Evolutionary conservation across 2,113 vertebrate genomes (phyloP).

Genomic region (Camarhynchus parvulus): DNA sequence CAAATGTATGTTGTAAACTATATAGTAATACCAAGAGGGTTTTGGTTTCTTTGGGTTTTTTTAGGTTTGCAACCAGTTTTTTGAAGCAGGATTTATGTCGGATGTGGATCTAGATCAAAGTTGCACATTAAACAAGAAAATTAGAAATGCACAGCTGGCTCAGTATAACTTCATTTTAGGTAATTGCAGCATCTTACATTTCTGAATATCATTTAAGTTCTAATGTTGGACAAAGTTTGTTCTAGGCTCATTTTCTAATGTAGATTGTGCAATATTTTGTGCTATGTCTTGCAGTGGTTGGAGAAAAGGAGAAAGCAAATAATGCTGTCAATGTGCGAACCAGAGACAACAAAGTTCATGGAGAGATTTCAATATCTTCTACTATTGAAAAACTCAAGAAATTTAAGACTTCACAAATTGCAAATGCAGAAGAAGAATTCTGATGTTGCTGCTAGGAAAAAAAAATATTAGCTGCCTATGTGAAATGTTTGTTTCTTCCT

Average conservation of each 20-base stretch:
- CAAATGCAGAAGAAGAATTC: conserved; percentile 89
- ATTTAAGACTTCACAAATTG: conserved; percentile 78
- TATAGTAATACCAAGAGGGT: neutral
- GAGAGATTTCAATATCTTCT: conserved; percentile 81
- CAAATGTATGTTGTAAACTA: neutral
- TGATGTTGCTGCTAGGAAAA: conserved; percentile 55
- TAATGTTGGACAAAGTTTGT: neutral
- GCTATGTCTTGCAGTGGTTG: conserved; percentile 84
- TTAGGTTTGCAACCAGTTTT: conserved; percentile 87
- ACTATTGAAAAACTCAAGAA: conserved; percentile 84
- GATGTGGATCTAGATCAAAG: conserved; percentile 90
- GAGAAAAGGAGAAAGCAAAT: conserved; percentile 90
- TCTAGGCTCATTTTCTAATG: neutral
- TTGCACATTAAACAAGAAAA: conserved; percentile 93
- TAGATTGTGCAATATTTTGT: neutral
- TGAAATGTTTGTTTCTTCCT: conserved; percentile 8
- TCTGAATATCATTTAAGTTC: neutral
- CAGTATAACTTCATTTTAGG: conserved; percentile 97
- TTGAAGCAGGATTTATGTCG: conserved; percentile 90
- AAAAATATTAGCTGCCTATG: neutral
- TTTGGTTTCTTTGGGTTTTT: neutral
- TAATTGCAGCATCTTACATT: conserved; percentile 57
- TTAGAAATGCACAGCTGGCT: conserved; percentile 91
- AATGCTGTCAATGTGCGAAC: conserved; percentile 88
- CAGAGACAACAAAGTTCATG: conserved; percentile 93